Evolutionary conservation across 2,888 invertebrate species (phyloP).

Genomic region (Spilarctia lutea): DNA sequence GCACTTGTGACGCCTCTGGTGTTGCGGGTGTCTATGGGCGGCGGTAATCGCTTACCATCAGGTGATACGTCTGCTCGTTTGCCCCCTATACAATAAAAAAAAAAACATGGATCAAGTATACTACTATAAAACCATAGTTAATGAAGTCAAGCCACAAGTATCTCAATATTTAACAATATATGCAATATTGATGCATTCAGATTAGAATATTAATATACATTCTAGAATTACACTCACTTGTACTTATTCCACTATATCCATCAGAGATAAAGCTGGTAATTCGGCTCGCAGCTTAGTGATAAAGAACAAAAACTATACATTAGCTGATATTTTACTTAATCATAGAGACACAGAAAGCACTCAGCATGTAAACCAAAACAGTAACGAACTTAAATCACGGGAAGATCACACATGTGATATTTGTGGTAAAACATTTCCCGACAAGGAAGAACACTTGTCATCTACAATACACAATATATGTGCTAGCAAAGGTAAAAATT

Average conservation of each 20-base stretch:
- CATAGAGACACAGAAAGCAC: slow-evolving; percentile 38
- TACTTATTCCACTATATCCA: too few relatives aligned
- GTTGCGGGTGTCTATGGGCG: too few relatives aligned
- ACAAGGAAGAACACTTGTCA: slow-evolving; percentile 87
- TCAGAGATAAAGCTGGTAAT: slow-evolving; percentile 88
- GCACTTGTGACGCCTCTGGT: too few relatives aligned
- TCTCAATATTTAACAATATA: not conserved
- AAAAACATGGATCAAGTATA: too few relatives aligned
- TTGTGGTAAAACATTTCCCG: slow-evolving; percentile 86
- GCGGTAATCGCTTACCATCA: too few relatives aligned
- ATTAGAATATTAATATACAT: too few relatives aligned
- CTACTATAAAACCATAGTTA: not conserved
- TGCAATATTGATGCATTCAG: not conserved
- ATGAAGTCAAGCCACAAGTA: not conserved
- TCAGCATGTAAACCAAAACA: slow-evolving; percentile 13
- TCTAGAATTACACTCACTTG: too few relatives aligned
- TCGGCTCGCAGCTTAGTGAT: slow-evolving; percentile 89
- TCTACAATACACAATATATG: slow-evolving; percentile 92
- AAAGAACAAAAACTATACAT: slow-evolving; percentile 80
- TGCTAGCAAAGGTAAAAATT: slow-evolving; percentile 75
- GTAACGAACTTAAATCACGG: slow-evolving; percentile 36
- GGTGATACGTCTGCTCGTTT: too few relatives aligned
- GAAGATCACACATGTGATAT: slow-evolving; percentile 84
- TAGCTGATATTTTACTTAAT: slow-evolving; percentile 68
- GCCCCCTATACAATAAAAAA: too few relatives aligned